Evolutionary conservation across 2,888 invertebrate species (phyloP).

Genomic region (Neoscelio sp.): DNA sequence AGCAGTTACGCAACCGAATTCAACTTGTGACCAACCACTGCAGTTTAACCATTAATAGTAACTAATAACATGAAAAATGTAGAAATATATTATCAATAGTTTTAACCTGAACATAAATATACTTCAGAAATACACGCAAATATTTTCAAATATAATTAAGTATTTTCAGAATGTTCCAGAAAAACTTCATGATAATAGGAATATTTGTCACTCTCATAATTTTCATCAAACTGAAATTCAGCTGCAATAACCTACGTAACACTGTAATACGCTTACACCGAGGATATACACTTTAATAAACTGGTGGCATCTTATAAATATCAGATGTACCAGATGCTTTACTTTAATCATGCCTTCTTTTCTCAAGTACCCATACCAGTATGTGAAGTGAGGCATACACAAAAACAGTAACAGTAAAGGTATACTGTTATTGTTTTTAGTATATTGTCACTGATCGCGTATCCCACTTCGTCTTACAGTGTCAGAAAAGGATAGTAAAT

Average conservation of each 20-base stretch:
- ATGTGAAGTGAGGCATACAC: conserved; percentile 47
- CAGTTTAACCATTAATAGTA: too few relatives aligned
- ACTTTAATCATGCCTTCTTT: conserved; percentile 47
- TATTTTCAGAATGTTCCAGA: too few relatives aligned
- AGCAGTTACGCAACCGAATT: too few relatives aligned
- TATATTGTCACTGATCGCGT: conserved; percentile 40
- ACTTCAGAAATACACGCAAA: too few relatives aligned
- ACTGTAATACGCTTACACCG: not conserved
- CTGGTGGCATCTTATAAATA: conserved; percentile 49
- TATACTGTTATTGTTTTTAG: conserved; percentile 48
- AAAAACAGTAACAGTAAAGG: conserved; percentile 51
- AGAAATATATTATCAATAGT: too few relatives aligned
- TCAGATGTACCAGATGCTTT: conserved; percentile 45
- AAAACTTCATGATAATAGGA: too few relatives aligned
- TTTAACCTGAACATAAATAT: too few relatives aligned
- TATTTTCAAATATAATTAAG: too few relatives aligned
- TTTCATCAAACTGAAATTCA: conserved; percentile 13
- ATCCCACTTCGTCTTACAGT: conserved; percentile 18
- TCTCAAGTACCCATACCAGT: conserved; percentile 14
- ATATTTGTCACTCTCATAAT: too few relatives aligned
- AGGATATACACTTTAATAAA: conserved; percentile 39
- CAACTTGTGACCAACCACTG: too few relatives aligned
- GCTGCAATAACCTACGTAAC: conserved; percentile 10
- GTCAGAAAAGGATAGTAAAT: conserved; percentile 27
- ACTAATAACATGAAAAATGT: too few relatives aligned